Percentiles rank a stretch among this genome's conserved stretches.
These are phyloP conservation scores for Apis laboriosa DNA, from an alignment of 1,140 invertebrate species.

Conservation along the genomic window DNA sequence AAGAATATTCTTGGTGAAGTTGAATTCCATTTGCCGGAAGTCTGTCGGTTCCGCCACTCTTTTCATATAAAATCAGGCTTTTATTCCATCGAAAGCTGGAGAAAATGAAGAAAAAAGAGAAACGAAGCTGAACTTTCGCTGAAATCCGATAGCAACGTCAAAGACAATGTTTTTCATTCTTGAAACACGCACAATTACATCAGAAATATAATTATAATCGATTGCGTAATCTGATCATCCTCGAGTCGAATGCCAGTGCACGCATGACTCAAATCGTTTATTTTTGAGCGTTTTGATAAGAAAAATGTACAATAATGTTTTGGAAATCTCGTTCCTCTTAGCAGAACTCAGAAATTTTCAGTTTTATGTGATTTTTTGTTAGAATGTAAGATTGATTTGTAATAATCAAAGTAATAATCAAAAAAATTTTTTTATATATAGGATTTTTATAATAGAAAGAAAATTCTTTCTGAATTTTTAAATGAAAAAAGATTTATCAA, in stretches of 20 bases:
- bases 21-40: constrained; percentile 9
- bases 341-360: too few relatives aligned
- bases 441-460: too few relatives aligned
- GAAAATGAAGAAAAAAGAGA: too few relatives aligned
- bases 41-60: neutral
- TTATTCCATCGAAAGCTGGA: neutral
- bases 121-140: neutral
- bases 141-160: neutral
- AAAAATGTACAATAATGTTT: neutral
- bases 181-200: constrained; percentile 16
- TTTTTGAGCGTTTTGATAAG: neutral
- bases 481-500: too few relatives aligned
- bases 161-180: neutral
- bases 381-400: too few relatives aligned
- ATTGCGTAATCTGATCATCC: neutral
- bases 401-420: too few relatives aligned
- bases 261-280: neutral
- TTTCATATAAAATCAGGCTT: constrained; percentile 22
- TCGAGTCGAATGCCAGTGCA: neutral
- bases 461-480: too few relatives aligned
- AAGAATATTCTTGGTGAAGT: neutral
- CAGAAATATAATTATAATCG: constrained; percentile 15
- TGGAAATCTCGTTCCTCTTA: neutral
- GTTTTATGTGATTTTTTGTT: too few relatives aligned
- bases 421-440: too few relatives aligned